phyloP scores from a whole-genome alignment of 2,888 invertebrate genomes.

The Gastracanthus pulcherrimus region DNA sequence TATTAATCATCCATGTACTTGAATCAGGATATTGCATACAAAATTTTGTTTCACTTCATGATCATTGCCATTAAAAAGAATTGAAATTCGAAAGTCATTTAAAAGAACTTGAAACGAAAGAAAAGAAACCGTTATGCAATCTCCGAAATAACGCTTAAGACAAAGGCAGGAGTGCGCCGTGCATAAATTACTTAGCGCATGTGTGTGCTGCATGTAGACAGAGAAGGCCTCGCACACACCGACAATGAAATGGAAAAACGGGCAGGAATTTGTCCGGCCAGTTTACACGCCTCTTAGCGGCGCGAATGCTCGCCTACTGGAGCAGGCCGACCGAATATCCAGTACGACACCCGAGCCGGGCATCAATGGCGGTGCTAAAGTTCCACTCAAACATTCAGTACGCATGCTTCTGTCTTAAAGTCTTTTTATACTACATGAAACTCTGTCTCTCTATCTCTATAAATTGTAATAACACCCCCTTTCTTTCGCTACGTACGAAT shows the following conservation, averaged over 20 bases:
- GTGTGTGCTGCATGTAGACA: conserved; percentile 76
- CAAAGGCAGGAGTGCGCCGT: conserved; percentile 60
- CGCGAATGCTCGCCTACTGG: conserved; percentile 72
- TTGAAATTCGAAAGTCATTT: too few relatives aligned
- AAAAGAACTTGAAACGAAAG: too few relatives aligned
- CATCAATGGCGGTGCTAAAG: conserved; percentile 70
- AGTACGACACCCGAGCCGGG: conserved; percentile 72
- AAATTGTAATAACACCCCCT: neutral
- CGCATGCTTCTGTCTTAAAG: conserved; percentile 71
- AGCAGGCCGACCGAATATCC: conserved; percentile 73
- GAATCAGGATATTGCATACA: neutral
- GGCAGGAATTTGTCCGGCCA: conserved; percentile 73
- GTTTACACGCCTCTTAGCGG: conserved; percentile 72
- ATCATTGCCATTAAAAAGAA: too few relatives aligned
- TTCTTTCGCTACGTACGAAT: neutral
- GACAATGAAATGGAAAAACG: conserved; percentile 74
- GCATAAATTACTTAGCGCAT: conserved; percentile 70
- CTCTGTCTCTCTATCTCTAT: conserved; percentile 4
- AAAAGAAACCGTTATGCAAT: conserved; percentile 50
- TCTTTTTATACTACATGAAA: conserved; percentile 4
- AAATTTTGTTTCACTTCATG: neutral
- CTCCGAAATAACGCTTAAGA: conserved; percentile 62
- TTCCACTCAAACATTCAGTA: conserved; percentile 73
- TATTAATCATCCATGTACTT: conserved; percentile 35
- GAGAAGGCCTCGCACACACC: conserved; percentile 67